Conservation (phyloP, 2,113 vertebrate species). For the Lophochroa leadbeateri region DNA sequence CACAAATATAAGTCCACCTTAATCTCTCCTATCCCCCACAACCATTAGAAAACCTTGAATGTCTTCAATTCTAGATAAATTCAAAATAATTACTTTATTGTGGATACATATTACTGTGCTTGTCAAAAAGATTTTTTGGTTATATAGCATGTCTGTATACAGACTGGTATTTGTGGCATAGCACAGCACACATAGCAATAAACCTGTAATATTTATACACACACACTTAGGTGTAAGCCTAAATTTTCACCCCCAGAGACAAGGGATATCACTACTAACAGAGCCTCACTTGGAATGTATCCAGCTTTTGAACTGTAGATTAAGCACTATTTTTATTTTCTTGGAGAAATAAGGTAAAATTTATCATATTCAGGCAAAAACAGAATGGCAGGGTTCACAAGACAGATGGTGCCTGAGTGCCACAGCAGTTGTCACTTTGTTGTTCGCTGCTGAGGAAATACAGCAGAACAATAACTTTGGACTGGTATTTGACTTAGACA, state of each 20-base stretch:
- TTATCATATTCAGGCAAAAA: slow-evolving; percentile 6
- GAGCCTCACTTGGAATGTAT: slow-evolving; percentile 37
- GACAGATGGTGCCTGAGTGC: slow-evolving; percentile 58
- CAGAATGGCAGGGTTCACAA: slow-evolving; percentile 49
- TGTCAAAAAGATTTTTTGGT: not conserved
- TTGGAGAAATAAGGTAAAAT: slow-evolving; percentile 26
- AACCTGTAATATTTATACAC: slow-evolving; percentile 49
- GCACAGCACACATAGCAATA: slow-evolving; percentile 11
- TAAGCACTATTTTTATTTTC: slow-evolving; percentile 43
- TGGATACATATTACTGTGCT: not conserved
- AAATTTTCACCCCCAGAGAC: slow-evolving; percentile 53
- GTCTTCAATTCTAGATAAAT: not conserved
- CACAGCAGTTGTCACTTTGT: slow-evolving; percentile 52
- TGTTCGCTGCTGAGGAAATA: slow-evolving; percentile 38
- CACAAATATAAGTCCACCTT: not conserved
- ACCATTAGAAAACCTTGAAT: not conserved
- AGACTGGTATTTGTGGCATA: not conserved
- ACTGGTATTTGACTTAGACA: slow-evolving; percentile 21
- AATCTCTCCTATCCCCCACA: accelerated
- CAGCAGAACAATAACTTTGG: slow-evolving; percentile 38
- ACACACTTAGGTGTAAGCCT: slow-evolving; percentile 49
- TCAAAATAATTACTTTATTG: not conserved
- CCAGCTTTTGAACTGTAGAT: slow-evolving; percentile 35
- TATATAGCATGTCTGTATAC: not conserved
- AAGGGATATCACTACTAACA: slow-evolving; percentile 25